Base-by-base conservation (phyloP, 2,888 invertebrate species). In the Elmis aenea region DNA sequence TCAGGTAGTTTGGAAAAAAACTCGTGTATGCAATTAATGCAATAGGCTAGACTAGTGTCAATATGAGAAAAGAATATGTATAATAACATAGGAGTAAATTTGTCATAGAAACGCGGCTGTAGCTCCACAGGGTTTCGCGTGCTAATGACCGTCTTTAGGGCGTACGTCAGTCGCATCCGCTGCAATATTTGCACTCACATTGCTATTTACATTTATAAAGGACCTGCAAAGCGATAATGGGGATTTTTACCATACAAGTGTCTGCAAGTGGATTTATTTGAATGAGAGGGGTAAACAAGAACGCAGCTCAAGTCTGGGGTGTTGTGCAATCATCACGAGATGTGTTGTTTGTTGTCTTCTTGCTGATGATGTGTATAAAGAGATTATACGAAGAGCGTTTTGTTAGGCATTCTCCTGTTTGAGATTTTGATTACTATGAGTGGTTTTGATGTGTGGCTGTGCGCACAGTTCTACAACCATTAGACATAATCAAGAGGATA, bases 161-260 rank as follows among this genome's bases (percentile, higher is more conserved):
- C 27, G 35, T 36, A 45, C 45, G 52, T 52, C 52, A 52, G 37
- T 42, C 45, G 45, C 52, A 52, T 49, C 45, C 57, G 49, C 57
- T 52, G 50, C 55, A 54, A 50, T 55, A 57, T 59, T 56, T 58
- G 50, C 56, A 49, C 55, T 44, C 43, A 31, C 35, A 42, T 28
- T 44, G 50, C 55, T 59, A 59, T 61, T 59, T 61, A 58, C 58
- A 62, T 59, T 54, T 55, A 57, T 54, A 55, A 51, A 56, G 54
- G 54, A 55, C 52, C 51, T 51, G 51, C 49, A 49, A 47, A 51
- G 46, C 50, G 51, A 60, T 60, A 61, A 61, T 59, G 50, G 60
- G 57, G 58, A 60, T 61, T 62, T 62, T 61, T 61, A 59, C 58
- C 48, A 52, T 50, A 46, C 50, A 57, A 59, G 61, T 61, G 60